Conservation (phyloP, 2,797 vertebrate genomes). For the Tragelaphus oryx region DNA sequence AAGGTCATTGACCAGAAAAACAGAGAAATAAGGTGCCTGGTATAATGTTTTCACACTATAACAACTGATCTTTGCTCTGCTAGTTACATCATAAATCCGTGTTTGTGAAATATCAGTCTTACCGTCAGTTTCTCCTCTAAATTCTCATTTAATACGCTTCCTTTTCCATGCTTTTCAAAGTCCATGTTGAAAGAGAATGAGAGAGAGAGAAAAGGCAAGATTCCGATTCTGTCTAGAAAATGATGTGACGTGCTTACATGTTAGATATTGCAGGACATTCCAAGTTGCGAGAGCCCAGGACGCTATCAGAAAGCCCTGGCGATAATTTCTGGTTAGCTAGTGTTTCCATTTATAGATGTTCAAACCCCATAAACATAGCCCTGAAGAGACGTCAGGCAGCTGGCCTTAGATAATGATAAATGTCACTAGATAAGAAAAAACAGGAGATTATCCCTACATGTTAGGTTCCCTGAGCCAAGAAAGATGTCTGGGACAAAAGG, state of each 20-base stretch:
- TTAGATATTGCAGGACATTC: slow-evolving; percentile 76
- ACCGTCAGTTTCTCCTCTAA: slow-evolving; percentile 84
- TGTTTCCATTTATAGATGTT: slow-evolving; percentile 95
- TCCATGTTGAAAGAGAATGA: slow-evolving; percentile 77
- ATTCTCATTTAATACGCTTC: slow-evolving; percentile 75
- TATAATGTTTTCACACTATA: not conserved
- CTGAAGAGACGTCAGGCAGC: slow-evolving; percentile 84
- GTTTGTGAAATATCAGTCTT: slow-evolving; percentile 77
- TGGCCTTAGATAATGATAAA: slow-evolving; percentile 84
- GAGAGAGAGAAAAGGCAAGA: slow-evolving; percentile 7
- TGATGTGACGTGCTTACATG: slow-evolving; percentile 77
- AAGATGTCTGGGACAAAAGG: slow-evolving; percentile 16
- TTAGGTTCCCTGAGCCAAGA: not conserved
- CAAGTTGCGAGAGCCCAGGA: slow-evolving; percentile 75
- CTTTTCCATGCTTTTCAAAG: slow-evolving; percentile 73
- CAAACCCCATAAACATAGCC: slow-evolving; percentile 92
- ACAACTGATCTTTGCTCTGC: slow-evolving; percentile 21
- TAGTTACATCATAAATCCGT: slow-evolving; percentile 7
- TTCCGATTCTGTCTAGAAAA: slow-evolving; percentile 67
- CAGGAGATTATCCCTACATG: slow-evolving; percentile 40
- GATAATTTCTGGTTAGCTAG: slow-evolving; percentile 83
- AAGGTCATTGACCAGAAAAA: slow-evolving; percentile 64
- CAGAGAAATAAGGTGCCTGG: slow-evolving; percentile 36
- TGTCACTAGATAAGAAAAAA: slow-evolving; percentile 71
- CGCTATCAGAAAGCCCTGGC: slow-evolving; percentile 81